phyloP scores from a whole-genome alignment of 2,888 invertebrate genomes.

The Beris morrisii region DNA sequence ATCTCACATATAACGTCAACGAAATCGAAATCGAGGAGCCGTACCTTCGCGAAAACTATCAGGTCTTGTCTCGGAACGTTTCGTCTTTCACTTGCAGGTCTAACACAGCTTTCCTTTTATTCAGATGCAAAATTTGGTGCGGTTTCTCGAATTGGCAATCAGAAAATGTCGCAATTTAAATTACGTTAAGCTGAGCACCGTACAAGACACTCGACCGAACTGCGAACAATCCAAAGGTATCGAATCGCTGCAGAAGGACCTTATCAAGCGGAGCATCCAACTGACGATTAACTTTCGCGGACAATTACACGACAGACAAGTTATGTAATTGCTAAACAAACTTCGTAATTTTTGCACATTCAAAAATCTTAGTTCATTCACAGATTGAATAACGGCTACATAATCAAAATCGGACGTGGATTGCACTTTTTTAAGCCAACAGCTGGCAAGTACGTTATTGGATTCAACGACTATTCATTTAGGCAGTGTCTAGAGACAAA shows the following conservation, averaged over 20 bases:
- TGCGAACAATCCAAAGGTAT: slow-evolving; percentile 65
- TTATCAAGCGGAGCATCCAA: slow-evolving; percentile 62
- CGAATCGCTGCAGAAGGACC: slow-evolving; percentile 62
- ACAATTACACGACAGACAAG: slow-evolving; percentile 85
- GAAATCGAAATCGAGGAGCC: slow-evolving; percentile 82
- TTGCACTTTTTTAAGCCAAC: slow-evolving; percentile 83
- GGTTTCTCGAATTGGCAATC: slow-evolving; percentile 79
- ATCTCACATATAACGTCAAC: slow-evolving; percentile 72
- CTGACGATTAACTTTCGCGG: slow-evolving; percentile 69
- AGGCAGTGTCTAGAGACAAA: slow-evolving; percentile 83
- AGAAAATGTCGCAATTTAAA: slow-evolving; percentile 66
- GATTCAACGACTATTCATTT: slow-evolving; percentile 76
- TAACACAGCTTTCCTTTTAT: too few species aligned
- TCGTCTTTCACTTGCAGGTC: too few species aligned
- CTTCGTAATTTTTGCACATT: too few species aligned
- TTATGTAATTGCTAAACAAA: slow-evolving; percentile 64
- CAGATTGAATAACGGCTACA: slow-evolving; percentile 88
- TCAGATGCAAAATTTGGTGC: slow-evolving; percentile 73
- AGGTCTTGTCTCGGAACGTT: slow-evolving; percentile 59
- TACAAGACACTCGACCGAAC: slow-evolving; percentile 58
- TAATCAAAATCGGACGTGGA: slow-evolving; percentile 90
- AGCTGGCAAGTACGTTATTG: slow-evolving; percentile 70
- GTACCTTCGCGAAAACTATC: slow-evolving; percentile 79
- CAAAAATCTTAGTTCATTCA: too few species aligned
- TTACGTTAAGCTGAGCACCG: slow-evolving; percentile 65